Evolutionary conservation across 2,797 vertebrate species (phyloP), one percentile per base, ranked within the genome.

Genomic region (Aselliscus stoliczkanus): DNA sequence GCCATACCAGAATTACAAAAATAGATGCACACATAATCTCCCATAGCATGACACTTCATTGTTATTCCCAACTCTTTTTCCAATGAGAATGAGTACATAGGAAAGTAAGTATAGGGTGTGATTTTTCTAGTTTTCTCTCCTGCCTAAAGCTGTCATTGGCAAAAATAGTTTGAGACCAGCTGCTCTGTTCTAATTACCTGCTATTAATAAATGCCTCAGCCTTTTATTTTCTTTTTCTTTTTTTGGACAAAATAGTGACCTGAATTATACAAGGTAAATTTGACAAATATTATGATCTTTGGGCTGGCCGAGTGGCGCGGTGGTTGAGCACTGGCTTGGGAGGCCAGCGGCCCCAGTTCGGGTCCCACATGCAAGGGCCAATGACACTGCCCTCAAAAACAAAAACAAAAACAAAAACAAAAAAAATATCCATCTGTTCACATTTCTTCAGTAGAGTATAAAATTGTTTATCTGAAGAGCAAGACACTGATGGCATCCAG

Each of bases 221-320:
- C 44, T 86, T 87, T n/a, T 50, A 15, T 52, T 86, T 25, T 47
- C 15, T 52, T 85, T 86, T 29, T 44, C 20, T 50, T 42, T 84
- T 72, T 79, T 58, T 31, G 4, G 7, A 69, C 27, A 58, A 73
- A 92, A 73, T 13, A 87, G 58, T 72, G 54, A 50, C 52, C n/a
- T 87, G 69, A 87, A 81, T 86, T 73, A 81, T 23, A 37, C 1
- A 81, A 4, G 25, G 9, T 87, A 81, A 85, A 87, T 81, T 34
- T 67, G 56, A 81, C 37, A 91, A 65, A 80, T 86, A 87, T 25
- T 95, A 13, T 91, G 47, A 81, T 81, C n/a, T 91, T n/a, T n/a
- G n/a, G n/a, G n/a, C n/a, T n/a, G n/a, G n/a, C n/a, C n/a, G n/a
- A n/a, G n/a, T n/a, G n/a, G n/a, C n/a, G n/a, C n/a, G n/a, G n/a